phyloP scores from a whole-genome alignment of 2,888 invertebrate genomes.

The Aspidiotus rigidus region DNA sequence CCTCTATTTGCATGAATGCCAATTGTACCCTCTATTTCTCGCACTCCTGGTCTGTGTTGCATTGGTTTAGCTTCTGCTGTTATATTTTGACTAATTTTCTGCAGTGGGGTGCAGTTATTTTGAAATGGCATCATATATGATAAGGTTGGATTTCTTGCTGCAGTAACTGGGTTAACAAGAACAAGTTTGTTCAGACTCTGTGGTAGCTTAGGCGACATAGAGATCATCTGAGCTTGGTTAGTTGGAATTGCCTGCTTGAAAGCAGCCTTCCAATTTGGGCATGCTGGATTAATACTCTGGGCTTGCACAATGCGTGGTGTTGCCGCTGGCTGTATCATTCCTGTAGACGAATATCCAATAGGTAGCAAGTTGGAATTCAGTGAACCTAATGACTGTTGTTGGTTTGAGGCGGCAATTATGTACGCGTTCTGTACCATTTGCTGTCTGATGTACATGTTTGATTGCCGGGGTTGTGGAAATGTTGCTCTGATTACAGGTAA shows the following conservation, averaged over 20 bases:
- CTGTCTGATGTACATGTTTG: not conserved
- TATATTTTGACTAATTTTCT: not conserved
- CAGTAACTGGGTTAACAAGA: no score
- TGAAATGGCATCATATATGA: no score
- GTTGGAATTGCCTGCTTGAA: not conserved
- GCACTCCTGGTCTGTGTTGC: slow-evolving; percentile 14
- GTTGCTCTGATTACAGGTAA: not conserved
- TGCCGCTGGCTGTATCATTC: not conserved
- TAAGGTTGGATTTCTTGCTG: no score
- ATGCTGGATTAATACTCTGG: not conserved
- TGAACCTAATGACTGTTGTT: not conserved
- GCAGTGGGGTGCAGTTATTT: not conserved
- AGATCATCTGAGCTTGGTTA: no score
- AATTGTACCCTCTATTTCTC: slow-evolving; percentile 23
- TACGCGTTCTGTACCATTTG: not conserved
- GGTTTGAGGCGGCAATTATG: not conserved
- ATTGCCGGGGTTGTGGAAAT: not conserved
- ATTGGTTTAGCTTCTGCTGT: slow-evolving; percentile 11
- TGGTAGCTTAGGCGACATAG: no score
- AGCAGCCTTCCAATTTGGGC: not conserved
- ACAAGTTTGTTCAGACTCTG: no score
- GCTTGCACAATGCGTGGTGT: not conserved
- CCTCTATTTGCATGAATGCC: slow-evolving; percentile 24
- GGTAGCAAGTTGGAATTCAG: not conserved
- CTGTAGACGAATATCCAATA: not conserved